Conservation (phyloP, 2,797 vertebrate species). For the Sebastes trivittatus region DNA sequence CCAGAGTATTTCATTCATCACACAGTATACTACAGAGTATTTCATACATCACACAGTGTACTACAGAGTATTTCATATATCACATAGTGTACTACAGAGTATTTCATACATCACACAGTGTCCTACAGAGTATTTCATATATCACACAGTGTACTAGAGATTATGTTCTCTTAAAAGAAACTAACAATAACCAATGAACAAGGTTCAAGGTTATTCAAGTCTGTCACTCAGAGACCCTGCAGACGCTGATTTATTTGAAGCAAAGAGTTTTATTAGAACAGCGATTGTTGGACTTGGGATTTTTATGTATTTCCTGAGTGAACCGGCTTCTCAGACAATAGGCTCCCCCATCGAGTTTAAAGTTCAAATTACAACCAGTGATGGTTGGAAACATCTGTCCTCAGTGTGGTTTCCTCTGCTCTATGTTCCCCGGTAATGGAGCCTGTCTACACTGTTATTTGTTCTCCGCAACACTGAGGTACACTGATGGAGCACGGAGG, state of each 20-base stretch:
- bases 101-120: too few relatives aligned
- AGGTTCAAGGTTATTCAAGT: not conserved
- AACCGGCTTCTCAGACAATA: conserved; percentile 14
- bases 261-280: conserved; percentile 16
- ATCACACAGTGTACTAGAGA: too few relatives aligned
- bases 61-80: too few relatives aligned
- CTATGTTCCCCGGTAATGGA: conserved; percentile 69
- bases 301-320: conserved; percentile 42
- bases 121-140: too few relatives aligned
- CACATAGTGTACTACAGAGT: not conserved
- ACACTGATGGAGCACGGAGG: conserved; percentile 3
- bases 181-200: not conserved
- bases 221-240: not conserved
- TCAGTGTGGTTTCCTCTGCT: conserved; percentile 49
- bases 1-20: too few relatives aligned
- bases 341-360: conserved; percentile 10
- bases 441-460: conserved; percentile 68
- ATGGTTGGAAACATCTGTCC: conserved; percentile 67
- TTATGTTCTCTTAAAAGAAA: not conserved
- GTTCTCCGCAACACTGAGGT: conserved; percentile 39
- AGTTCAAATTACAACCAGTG: conserved; percentile 27
- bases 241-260: not conserved
- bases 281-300: conserved; percentile 1
- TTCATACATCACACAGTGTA: not conserved
- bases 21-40: too few relatives aligned